Percentiles rank a stretch among this genome's conserved stretches.
Conservation (phyloP, 2,888 invertebrate genomes). For the Leucophora obtusa region DNA sequence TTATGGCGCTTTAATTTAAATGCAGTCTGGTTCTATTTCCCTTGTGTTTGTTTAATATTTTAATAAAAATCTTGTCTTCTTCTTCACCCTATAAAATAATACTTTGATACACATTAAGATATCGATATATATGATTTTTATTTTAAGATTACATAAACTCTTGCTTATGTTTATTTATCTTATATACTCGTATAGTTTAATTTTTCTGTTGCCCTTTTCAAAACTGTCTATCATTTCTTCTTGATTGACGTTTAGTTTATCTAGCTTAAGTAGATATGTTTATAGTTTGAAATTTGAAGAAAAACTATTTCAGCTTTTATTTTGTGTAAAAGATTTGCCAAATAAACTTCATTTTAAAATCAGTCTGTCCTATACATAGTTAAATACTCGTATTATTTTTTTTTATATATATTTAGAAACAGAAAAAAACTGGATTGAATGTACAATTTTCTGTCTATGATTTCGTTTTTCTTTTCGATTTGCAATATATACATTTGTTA, state of each 20-base stretch:
- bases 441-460: slow-evolving; percentile 8
- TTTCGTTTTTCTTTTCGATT: slow-evolving; percentile 9
- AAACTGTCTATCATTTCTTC: slow-evolving; percentile 54
- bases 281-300: slow-evolving; percentile 2
- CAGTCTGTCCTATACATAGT: slow-evolving; percentile 14
- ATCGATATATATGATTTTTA: background rate
- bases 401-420: background rate
- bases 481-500: slow-evolving; percentile 50
- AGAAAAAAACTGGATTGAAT: slow-evolving; percentile 9
- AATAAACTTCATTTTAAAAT: slow-evolving; percentile 59
- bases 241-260: slow-evolving; percentile 55
- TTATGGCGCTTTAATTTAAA: no score
- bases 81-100: no score
- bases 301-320: slow-evolving; percentile 32
- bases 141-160: no score
- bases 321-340: slow-evolving; percentile 38
- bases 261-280: slow-evolving; percentile 39
- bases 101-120: no score
- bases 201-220: slow-evolving; percentile 2
- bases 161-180: background rate
- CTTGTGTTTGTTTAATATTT: no score
- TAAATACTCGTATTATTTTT: background rate
- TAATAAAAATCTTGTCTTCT: no score
- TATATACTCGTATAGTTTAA: background rate
- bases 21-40: no score